Evolutionary conservation across 2,888 invertebrate species (phyloP), one percentile per base, ranked within the genome.

Genomic region (Syritta pipiens): DNA sequence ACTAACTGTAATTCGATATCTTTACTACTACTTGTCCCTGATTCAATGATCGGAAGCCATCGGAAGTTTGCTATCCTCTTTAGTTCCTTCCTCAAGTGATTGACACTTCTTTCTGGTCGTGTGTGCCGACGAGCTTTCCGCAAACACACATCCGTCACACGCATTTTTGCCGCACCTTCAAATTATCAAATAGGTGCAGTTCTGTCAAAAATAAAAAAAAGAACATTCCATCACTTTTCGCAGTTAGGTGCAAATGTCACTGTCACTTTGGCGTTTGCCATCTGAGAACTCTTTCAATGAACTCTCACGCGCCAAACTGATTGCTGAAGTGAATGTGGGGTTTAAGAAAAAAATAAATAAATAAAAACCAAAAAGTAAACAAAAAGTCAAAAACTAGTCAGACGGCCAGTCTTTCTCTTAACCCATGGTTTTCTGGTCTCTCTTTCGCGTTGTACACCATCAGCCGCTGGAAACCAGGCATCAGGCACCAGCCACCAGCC

Each of bases 321-420:
- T 48, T 5, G 20, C 32, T 22, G 17, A 71, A 71, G 59, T 53
- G 65, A 77, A 71, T 59, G 57, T 51, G 20, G 9, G 14, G 30
- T 24, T 6, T 22, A 42, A 5, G 20, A 12, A 49, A 68, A 60
- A 42, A 20, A 14, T 44, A 24, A 24, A 79, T 49, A 37, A 37
- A 6, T 10, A 17, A 14, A 9, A 40, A 68, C n/a, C n/a, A n/a
- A 59, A 42, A 55, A 62, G 10, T 37, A 69, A 60, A 62, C 49
- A 60, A 51, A 44, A 51, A 30, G 17, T 46, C 10, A 26, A 63
- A 77, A 79, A 48, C 19, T 26, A 49, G 67, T 72, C 67, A 35
- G 60, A 55, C 55, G 10, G 65, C 30, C 59, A 63, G 40, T 67
- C 51, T 72, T 46, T 77, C 72, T 79, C 79, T 79, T 79, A 72